Conservation (phyloP, 2,113 vertebrate genomes). For the Corythoichthys haematopterus region DNA sequence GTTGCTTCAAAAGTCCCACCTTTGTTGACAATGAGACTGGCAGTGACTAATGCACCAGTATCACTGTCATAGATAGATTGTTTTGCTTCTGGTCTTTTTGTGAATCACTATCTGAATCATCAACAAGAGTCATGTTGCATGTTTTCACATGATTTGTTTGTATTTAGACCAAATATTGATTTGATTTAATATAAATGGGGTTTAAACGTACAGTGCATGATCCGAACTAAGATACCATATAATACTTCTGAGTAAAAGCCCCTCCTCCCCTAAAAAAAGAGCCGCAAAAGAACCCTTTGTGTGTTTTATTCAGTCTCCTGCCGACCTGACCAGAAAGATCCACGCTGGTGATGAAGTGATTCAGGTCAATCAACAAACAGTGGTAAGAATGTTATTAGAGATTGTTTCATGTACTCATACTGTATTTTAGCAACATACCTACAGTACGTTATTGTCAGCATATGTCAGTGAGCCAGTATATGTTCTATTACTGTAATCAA, state of each 20-base stretch:
- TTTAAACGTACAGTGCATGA: neutral
- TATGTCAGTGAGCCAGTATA: neutral
- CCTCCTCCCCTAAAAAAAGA: neutral
- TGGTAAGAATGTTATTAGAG: constrained; percentile 73
- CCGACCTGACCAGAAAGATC: constrained; percentile 89
- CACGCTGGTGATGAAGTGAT: constrained; percentile 97
- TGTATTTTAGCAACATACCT: neutral
- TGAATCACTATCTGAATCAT: constrained; percentile 61
- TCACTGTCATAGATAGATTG: constrained; percentile 28
- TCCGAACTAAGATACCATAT: neutral
- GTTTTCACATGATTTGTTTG: constrained; percentile 14
- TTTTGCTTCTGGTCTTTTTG: constrained; percentile 35
- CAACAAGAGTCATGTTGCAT: constrained; percentile 22
- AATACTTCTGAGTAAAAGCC: neutral
- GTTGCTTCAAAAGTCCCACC: constrained; percentile 26
- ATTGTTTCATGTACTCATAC: neutral
- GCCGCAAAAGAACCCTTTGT: neutral
- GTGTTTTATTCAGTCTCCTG: constrained; percentile 80
- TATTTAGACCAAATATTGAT: neutral
- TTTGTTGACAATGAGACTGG: constrained; percentile 22
- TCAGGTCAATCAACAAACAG: constrained; percentile 92
- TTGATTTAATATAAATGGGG: neutral
- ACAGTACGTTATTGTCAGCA: neutral
- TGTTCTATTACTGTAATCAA: constrained; percentile 39
- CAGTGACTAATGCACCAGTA: constrained; percentile 49